Percentiles rank a stretch among this genome's conserved stretches.
Evolutionary conservation across 1,140 invertebrate genomes (phyloP).

Genomic region (Trissolcus basalis): DNA sequence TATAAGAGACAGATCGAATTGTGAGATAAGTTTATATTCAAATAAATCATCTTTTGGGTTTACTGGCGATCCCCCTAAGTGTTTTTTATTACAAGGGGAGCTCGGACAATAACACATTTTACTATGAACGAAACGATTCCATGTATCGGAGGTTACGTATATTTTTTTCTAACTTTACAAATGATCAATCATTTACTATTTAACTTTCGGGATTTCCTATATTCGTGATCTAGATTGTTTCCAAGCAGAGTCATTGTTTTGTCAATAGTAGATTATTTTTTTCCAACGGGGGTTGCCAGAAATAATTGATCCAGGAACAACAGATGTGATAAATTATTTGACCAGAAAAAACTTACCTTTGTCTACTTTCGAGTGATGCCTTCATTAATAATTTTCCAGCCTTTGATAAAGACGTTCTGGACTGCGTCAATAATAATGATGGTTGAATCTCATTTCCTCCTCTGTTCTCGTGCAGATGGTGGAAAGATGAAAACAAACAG

Average conservation of each 20-base stretch:
- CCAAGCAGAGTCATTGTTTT: slow-evolving; percentile 28
- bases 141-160: neutral
- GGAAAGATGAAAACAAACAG: too few relatives aligned
- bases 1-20: too few relatives aligned
- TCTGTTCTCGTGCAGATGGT: too few relatives aligned
- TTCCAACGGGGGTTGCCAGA: too few relatives aligned
- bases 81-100: slow-evolving; percentile 40
- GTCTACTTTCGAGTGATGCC: slow-evolving; percentile 1
- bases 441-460: too few relatives aligned
- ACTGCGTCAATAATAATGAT: slow-evolving; percentile 6
- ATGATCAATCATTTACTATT: slow-evolving; percentile 44
- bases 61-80: slow-evolving; percentile 23
- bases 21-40: slow-evolving; percentile 38
- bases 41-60: slow-evolving; percentile 44
- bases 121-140: slow-evolving; percentile 5
- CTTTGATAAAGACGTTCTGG: slow-evolving; percentile 17
- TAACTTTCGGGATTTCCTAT: slow-evolving; percentile 20
- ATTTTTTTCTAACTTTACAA: slow-evolving; percentile 22
- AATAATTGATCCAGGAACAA: slow-evolving; percentile 17
- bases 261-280: slow-evolving; percentile 40
- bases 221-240: slow-evolving; percentile 23
- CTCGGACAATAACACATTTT: slow-evolving; percentile 37
- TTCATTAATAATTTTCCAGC: slow-evolving; percentile 34
- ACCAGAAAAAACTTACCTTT: neutral
- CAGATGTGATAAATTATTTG: neutral